Evolutionary conservation across 2,888 invertebrate genomes (phyloP), one percentile per base, ranked within the genome.

Genomic region (Quadroppia sp.): DNA sequence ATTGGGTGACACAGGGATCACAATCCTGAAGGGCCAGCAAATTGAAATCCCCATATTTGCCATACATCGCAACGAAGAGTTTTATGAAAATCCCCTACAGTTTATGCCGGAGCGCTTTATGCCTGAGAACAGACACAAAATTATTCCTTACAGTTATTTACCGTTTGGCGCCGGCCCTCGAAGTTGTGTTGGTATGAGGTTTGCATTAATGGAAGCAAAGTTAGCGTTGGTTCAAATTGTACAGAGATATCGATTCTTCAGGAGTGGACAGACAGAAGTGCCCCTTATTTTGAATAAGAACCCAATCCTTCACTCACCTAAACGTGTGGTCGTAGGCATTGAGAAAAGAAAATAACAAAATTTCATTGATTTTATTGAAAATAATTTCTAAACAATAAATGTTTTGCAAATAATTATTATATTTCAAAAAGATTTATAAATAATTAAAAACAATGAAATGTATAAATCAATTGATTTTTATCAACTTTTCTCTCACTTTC

Each of bases 131-230:
- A 17, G 50, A 20, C n/a, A 50, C 20, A 50, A 50, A 3, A 20
- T 50, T 7, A 50, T n/a, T 7, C 20, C 50, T 2, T 50, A 50
- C 20, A 50, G n/a, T 3, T 50, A 50, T 20, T 20, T 50, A n/a
- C 50, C 50, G n/a, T 50, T 50, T 50, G 50, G 50, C 20, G 50
- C 50, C 50, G 50, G 50, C 20, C 50, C 50, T 20, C 50, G 50
- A 50, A 50, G 20, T 20, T 50, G 50, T 50, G 20, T 50, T 50
- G 50, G n/a, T 7, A 50, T 50, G 17, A 17, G 50, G 20, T 50
- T 50, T n/a, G 50, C 50, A 6, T 20, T 50, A n/a, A n/a, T 50
- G 50, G 50, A 50, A n/a, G 50, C 50, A 1, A 50, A 50, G 20
- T 50, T 50, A n/a, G 50, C n/a, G 6, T 20, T 50, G 17, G 20